Base-by-base conservation (phyloP, 2,113 vertebrate species). In the Pyrgilauda ruficollis region DNA sequence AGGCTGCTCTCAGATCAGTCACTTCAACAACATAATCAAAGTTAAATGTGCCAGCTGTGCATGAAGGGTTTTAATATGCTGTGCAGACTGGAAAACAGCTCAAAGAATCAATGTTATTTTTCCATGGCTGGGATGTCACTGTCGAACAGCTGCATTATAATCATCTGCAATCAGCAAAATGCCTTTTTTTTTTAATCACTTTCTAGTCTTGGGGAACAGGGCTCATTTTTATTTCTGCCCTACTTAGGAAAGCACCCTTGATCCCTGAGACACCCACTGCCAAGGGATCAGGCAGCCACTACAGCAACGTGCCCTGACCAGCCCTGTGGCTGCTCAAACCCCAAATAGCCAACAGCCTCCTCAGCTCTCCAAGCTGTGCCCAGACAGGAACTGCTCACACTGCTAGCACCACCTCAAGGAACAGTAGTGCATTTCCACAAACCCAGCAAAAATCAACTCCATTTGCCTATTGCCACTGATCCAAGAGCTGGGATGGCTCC, bases 31-130 rank as follows among this genome's bases (percentile, higher is more conserved):
- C 82, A 39, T 35, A 87, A 96, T 89, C 87, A 76, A 87, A 94
- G 85, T 69, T 93, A 87, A 87, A 91, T 66, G 68, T 74, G 82
- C 85, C 94, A 94, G 87, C 96, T 97, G 92, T 81, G 92, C 90
- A 70, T 37, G 68, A 73, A 92, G 79, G 75, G 69, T 67, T 95
- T 88, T 77, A 88, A 88, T 61, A 86, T 1, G 2, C 87, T 84
- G 79, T 78, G 89, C 3, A 10, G 87, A 63, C 82, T 91, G 64
- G 93, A 74, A 96, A 96, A 80, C 8, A 77, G 83, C 86, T 94
- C 27, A 4, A 82, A 94, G 94, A 94, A 92, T 79, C 81, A 31
- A 28, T 31, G 75, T 62, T 74, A 39, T 85, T 93, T 91, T 90
- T 84, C 88, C 76, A 84, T 33, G 80, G 69, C 73, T 92, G 68